Evolutionary conservation across 2,888 invertebrate species (phyloP).

Genomic region (Dendrolimus pini): DNA sequence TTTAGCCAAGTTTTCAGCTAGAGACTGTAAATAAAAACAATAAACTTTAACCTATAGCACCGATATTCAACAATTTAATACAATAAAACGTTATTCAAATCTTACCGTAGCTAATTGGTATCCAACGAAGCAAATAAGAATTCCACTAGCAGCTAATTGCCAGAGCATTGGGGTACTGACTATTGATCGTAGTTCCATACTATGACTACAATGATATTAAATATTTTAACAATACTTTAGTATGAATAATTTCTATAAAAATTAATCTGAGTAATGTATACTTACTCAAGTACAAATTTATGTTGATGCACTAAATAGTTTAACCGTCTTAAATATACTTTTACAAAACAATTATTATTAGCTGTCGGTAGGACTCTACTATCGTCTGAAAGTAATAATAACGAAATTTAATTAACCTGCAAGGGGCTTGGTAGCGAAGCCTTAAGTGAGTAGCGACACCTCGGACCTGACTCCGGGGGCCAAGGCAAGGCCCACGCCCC

Average conservation of each 20-base stretch:
- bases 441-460: no score
- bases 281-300: conserved; percentile 44
- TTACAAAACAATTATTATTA: conserved; percentile 27
- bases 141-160: conserved; percentile 48
- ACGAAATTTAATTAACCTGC: no score
- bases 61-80: no score
- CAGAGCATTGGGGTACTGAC: conserved; percentile 54
- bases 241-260: no score
- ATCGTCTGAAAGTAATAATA: conserved; percentile 12
- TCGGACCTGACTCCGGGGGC: no score
- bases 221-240: no score
- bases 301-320: conserved; percentile 47
- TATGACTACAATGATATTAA: conserved; percentile 27
- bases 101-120: conserved; percentile 55
- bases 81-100: not conserved
- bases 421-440: no score
- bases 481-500: no score
- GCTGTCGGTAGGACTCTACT: conserved; percentile 15
- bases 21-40: conserved; percentile 31
- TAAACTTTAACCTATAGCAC: not conserved
- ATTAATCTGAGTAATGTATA: conserved; percentile 2
- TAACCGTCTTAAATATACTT: conserved; percentile 36
- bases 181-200: conserved; percentile 36
- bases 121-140: conserved; percentile 54
- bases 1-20: conserved; percentile 38